phyloP scores from a whole-genome alignment of 2,113 vertebrate species.

The Ptilonorhynchus violaceus region DNA sequence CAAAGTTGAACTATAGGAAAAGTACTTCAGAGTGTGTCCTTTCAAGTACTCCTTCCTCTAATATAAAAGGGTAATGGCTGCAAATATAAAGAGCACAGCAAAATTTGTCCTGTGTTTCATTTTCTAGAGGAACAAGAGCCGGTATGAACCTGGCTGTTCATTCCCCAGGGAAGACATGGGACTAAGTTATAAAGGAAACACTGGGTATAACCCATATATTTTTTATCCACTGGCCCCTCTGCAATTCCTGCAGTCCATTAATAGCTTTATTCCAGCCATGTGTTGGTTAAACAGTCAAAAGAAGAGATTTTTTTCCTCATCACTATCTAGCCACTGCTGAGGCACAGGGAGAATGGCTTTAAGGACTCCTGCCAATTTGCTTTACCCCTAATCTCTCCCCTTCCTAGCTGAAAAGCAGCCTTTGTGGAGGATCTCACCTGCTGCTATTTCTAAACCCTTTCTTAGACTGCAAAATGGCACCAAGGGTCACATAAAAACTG shows the following conservation, averaged over 20 bases:
- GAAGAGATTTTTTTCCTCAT: not conserved
- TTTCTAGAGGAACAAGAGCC: not conserved
- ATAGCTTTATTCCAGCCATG: not conserved
- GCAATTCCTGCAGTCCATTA: not conserved
- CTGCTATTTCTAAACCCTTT: not conserved
- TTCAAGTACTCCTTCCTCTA: not conserved
- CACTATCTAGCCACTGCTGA: not conserved
- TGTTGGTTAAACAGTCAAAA: not conserved
- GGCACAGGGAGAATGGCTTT: not conserved
- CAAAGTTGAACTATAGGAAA: conserved; percentile 6
- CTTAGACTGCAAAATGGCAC: not conserved
- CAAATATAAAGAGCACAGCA: not conserved
- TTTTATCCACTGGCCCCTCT: not conserved
- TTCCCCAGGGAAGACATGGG: not conserved
- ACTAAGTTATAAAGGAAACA: not conserved
- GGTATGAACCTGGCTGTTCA: not conserved
- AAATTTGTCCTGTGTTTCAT: not conserved
- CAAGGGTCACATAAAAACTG: not conserved
- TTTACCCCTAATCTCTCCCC: not conserved
- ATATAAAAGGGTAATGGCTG: not conserved
- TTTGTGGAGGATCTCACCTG: not conserved
- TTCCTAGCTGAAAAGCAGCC: not conserved
- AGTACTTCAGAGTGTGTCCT: not conserved
- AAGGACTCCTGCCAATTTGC: not conserved
- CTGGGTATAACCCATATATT: not conserved